These are phyloP conservation scores for Drosophila murphyi DNA, from an alignment of 1,140 invertebrate genomes.

Conservation along the genomic window DNA sequence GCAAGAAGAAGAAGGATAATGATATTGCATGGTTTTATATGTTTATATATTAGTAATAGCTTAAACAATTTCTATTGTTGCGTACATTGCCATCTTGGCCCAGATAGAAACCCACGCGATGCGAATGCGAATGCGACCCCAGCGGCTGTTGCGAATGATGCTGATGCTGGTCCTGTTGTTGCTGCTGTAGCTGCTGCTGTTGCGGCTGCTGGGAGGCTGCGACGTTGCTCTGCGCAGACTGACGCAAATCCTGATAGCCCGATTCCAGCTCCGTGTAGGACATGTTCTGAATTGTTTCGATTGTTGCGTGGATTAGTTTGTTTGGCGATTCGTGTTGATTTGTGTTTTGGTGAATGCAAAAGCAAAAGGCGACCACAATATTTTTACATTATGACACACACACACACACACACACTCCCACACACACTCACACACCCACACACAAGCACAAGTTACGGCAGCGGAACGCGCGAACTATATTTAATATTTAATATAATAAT, in stretches of 20 bases:
- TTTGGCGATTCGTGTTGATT: constrained; percentile 26
- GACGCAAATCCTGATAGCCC: constrained; percentile 92
- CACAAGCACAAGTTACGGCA: constrained; percentile 19
- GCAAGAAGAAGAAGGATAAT: not conserved
- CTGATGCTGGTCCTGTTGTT: constrained; percentile 40
- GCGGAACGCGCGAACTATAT: constrained; percentile 17
- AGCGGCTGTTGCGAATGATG: constrained; percentile 89
- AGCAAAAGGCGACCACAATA: constrained; percentile 23
- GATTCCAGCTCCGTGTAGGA: constrained; percentile 95
- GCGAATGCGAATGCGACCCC: constrained; percentile 76
- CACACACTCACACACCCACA: not conserved
- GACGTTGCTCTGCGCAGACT: constrained; percentile 84
- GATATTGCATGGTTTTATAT: not conserved
- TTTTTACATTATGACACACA: constrained; percentile 30
- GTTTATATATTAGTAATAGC: not conserved
- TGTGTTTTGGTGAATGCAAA: constrained; percentile 2
- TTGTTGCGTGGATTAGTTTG: constrained; percentile 19
- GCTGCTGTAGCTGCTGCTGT: constrained; percentile 36
- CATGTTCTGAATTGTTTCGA: constrained; percentile 85
- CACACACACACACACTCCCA: constrained; percentile 2
- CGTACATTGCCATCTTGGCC: constrained; percentile 87
- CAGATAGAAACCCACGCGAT: constrained; percentile 88
- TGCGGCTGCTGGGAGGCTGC: constrained; percentile 44
- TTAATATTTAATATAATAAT: not conserved
- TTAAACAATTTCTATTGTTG: constrained; percentile 19